These are phyloP conservation scores for Laupala kohalensis DNA, from an alignment of 1,140 invertebrate genomes.

Conservation along the genomic window DNA sequence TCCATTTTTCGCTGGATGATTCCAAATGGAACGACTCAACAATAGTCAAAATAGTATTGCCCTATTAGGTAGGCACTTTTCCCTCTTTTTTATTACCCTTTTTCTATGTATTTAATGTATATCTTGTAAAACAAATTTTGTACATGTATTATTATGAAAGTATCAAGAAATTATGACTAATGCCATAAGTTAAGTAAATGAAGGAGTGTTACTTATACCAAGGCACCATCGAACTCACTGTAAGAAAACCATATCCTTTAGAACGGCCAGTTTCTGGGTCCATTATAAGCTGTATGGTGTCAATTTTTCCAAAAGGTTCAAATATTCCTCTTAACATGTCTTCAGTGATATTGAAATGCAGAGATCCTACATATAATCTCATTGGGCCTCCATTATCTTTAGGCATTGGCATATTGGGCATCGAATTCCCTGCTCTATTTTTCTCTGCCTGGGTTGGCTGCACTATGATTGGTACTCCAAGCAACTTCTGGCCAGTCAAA, in stretches of 20 bases:
- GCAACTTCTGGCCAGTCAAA: conserved; percentile 85
- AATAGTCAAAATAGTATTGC: too few relatives aligned
- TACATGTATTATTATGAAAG: too few relatives aligned
- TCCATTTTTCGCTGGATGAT: too few relatives aligned
- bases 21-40: too few relatives aligned
- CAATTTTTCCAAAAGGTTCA: conserved; percentile 98
- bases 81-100: too few relatives aligned
- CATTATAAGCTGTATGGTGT: conserved; percentile 90
- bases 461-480: conserved; percentile 96
- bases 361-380: conserved; percentile 90
- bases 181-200: background rate
- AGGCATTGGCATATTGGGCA: conserved; percentile 60
- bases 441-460: conserved; percentile 98
- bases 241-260: conserved; percentile 95
- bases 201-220: too few relatives aligned
- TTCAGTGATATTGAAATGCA: conserved; percentile 98
- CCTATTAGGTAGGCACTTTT: too few relatives aligned
- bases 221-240: too few relatives aligned
- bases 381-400: conserved; percentile 82
- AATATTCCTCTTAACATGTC: conserved; percentile 98
- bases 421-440: conserved; percentile 80
- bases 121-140: too few relatives aligned
- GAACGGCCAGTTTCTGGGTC: conserved; percentile 90
- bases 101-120: too few relatives aligned
- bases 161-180: background rate